Base-by-base conservation (phyloP, 1,140 invertebrate genomes). In the Bicyclus anynana region DNA sequence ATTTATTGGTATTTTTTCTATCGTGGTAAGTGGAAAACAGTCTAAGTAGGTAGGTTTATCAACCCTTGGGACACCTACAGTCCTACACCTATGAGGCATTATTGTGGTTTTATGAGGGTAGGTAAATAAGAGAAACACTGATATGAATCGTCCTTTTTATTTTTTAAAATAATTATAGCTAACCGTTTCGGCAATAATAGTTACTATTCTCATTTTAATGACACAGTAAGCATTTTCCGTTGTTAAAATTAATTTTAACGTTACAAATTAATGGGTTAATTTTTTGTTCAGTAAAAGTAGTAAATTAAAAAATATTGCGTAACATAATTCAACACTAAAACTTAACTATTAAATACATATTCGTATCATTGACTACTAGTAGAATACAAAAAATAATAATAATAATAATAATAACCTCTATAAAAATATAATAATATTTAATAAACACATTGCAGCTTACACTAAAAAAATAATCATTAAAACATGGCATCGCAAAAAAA, bases 131-230 rank as follows among this genome's bases (percentile, higher is more conserved):
- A 84, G 77, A 85, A 80, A 80, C 76, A 52, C 68, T 16, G 35
- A 46, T 77, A 78, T 86, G 82, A 86, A 88, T 88, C 83, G 81
- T 87, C 70, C 60, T 84, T 84, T 88, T 88, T 88, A 85, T 86
- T 88, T 88, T 87, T 88, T 86, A 83, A 86, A 88, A 86, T 87
- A 87, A 88, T 88, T 86, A 88, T 88, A 88, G 85, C 84, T 87
- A 87, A 88, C 83, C 83, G 75, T 80, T 78, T 77, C 83, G 82
- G 83, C 80, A 80, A 84, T 84, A 84, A 82, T 82, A 80, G 67
- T 76, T 77, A 86, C 74, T 84, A 83, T 80, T 72, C 74, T 79
- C 80, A 76, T 73, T 84, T 78, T 70, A 87, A 87, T 86, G 84
- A 87, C 84, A 87, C 84, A 84, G 71, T 80, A 87, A 87, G 83